A percentile compares a stretch with the other conserved stretches of the same genome.
Evolutionary conservation across 2,113 vertebrate genomes (phyloP).

Genomic region (Scytalopus superciliaris): DNA sequence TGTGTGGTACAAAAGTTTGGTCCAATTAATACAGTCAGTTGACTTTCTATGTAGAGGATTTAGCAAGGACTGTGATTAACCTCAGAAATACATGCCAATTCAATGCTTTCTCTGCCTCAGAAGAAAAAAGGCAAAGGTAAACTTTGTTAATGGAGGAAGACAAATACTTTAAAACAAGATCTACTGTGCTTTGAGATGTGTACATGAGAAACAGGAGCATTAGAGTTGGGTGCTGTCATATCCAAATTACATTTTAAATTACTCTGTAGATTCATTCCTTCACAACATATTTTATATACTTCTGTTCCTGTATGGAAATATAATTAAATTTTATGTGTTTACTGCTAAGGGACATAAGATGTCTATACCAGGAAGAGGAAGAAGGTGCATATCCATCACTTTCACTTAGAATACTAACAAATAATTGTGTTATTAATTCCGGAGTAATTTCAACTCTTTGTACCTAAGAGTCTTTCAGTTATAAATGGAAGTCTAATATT

Average conservation of each 20-base stretch:
- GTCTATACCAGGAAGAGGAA: neutral
- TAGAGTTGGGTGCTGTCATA: neutral
- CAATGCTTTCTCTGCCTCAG: neutral
- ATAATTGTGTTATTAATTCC: neutral
- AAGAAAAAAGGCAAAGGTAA: neutral
- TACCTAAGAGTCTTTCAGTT: neutral
- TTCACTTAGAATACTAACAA: neutral
- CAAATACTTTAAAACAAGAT: neutral
- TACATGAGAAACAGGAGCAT: neutral
- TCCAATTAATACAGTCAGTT: slow-evolving; percentile 27
- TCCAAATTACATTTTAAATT: neutral
- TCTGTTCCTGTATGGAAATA: neutral
- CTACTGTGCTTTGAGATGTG: neutral
- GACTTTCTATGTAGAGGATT: neutral
- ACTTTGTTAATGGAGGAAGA: neutral
- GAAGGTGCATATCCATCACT: neutral
- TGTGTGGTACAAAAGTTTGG: neutral
- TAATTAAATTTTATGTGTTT: neutral
- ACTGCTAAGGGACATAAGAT: neutral
- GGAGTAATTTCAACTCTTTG: neutral
- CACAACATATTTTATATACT: neutral
- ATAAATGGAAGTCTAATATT: neutral
- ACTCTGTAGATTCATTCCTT: neutral
- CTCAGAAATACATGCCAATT: neutral
- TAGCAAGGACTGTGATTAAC: slow-evolving; percentile 16